Percentiles rank a stretch among this genome's conserved stretches.
Conservation (phyloP, 2,888 invertebrate genomes). For the Anoncus sp. region DNA sequence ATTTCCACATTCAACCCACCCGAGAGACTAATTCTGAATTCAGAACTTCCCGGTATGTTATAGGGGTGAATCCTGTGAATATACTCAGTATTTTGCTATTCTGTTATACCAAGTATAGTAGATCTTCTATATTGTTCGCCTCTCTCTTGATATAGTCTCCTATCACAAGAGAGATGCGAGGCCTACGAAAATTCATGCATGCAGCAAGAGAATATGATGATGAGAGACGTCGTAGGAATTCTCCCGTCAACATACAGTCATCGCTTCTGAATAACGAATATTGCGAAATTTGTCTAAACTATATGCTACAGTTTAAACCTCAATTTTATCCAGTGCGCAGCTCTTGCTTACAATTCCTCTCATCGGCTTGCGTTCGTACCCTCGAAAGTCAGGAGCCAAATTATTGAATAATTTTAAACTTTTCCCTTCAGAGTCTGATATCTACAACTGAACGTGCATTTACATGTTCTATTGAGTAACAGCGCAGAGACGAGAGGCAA, state of each 20-base stretch:
- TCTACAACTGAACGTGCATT: too few relatives aligned
- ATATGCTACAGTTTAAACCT: constrained; percentile 28
- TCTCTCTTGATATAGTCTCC: constrained; percentile 6
- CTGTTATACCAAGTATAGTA: constrained; percentile 29
- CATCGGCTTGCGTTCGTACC: constrained; percentile 6
- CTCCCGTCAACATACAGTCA: constrained; percentile 31
- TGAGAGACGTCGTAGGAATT: constrained; percentile 23
- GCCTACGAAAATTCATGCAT: constrained; percentile 21
- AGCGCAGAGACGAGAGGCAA: not conserved
- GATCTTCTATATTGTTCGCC: constrained; percentile 12
- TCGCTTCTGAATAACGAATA: constrained; percentile 43
- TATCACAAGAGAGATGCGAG: constrained; percentile 31
- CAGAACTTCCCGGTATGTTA: constrained; percentile 36
- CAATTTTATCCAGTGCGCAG: constrained; percentile 18
- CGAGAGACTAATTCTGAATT: constrained; percentile 48
- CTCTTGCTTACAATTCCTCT: constrained; percentile 35
- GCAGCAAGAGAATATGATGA: constrained; percentile 19
- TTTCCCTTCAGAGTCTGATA: constrained; percentile 49
- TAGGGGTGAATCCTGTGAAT: constrained; percentile 40
- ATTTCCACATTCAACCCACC: constrained; percentile 48
- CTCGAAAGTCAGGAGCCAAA: constrained; percentile 57
- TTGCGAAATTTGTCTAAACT: constrained; percentile 26
- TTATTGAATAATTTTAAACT: constrained; percentile 68
- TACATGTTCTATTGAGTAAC: too few relatives aligned
- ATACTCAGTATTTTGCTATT: constrained; percentile 46